Conservation (phyloP, 1,140 invertebrate genomes). For the Cydia splendana region DNA sequence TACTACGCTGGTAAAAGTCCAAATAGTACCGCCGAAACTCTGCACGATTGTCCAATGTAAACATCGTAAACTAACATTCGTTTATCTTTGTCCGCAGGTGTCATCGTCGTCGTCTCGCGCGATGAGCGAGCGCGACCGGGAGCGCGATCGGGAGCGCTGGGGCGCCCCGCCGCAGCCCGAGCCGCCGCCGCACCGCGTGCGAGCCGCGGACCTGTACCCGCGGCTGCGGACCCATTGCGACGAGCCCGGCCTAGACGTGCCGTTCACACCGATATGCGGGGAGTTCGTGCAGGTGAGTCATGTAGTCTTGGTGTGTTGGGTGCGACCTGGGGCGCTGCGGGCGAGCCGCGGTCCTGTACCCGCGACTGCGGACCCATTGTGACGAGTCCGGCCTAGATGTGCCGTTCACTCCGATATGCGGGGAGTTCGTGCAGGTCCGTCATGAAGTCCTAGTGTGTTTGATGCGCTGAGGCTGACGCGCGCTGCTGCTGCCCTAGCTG, state of each 20-base stretch:
- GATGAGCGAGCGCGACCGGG: conserved; percentile 64
- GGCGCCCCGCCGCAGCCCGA: conserved; percentile 68
- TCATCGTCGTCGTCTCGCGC: conserved; percentile 52
- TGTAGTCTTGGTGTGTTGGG: background rate
- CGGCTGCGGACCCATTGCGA: conserved; percentile 69
- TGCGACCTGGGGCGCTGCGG: conserved; percentile 68
- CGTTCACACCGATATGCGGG: conserved; percentile 73
- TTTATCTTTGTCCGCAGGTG: conserved; percentile 44
- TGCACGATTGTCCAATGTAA: no score
- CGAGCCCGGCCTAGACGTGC: conserved; percentile 69
- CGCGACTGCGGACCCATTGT: conserved; percentile 65
- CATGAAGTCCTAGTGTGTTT: no score
- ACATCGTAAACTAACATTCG: background rate
- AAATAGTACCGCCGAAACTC: no score
- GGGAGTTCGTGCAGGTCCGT: conserved; percentile 73
- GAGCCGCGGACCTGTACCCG: conserved; percentile 73
- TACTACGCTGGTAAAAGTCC: no score
- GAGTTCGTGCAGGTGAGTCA: conserved; percentile 73
- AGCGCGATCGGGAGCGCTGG: conserved; percentile 61
- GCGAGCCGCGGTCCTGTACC: conserved; percentile 71
- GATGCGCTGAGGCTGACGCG: no score
- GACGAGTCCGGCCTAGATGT: conserved; percentile 71
- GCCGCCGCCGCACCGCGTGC: conserved; percentile 68
- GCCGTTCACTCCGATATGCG: conserved; percentile 73
- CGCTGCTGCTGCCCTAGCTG: no score